phyloP scores from a whole-genome alignment of 2,797 vertebrate genomes.

The Agapornis canus region DNA sequence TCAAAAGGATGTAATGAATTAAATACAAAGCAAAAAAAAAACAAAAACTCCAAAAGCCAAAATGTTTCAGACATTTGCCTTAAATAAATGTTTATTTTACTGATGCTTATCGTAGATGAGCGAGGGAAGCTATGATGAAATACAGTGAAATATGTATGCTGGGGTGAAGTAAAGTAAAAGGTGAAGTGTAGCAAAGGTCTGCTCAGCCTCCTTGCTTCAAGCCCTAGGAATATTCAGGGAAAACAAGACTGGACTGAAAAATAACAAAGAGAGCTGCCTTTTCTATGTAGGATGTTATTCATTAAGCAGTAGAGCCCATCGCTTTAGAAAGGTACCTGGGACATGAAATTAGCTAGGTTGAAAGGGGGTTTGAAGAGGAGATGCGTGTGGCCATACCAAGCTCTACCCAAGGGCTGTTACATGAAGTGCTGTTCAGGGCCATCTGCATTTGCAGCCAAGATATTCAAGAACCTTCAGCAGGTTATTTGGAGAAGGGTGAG shows the following conservation, averaged over 20 bases:
- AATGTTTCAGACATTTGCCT: neutral
- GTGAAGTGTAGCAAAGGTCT: neutral
- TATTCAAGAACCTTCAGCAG: neutral
- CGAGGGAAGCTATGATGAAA: neutral
- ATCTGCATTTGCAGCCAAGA: neutral
- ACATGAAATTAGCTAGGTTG: neutral
- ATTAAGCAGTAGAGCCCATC: neutral
- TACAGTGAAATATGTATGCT: neutral
- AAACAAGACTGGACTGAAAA: neutral
- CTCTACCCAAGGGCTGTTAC: neutral
- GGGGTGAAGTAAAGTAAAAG: neutral
- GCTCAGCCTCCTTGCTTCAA: neutral
- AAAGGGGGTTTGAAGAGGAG: neutral
- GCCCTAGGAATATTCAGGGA: neutral
- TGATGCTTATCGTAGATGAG: neutral
- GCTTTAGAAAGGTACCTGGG: neutral
- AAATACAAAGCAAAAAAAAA: neutral
- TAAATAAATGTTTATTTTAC: conserved; percentile 35
- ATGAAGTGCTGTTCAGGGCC: neutral
- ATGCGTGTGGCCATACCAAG: neutral
- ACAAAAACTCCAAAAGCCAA: neutral
- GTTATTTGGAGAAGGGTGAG: neutral
- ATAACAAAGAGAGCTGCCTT: neutral
- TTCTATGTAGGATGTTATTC: neutral
- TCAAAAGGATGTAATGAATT: neutral